Evolutionary conservation across 2,797 vertebrate species (phyloP), one percentile per base, ranked within the genome.

Genomic region (Mormyrops boulengeri): DNA sequence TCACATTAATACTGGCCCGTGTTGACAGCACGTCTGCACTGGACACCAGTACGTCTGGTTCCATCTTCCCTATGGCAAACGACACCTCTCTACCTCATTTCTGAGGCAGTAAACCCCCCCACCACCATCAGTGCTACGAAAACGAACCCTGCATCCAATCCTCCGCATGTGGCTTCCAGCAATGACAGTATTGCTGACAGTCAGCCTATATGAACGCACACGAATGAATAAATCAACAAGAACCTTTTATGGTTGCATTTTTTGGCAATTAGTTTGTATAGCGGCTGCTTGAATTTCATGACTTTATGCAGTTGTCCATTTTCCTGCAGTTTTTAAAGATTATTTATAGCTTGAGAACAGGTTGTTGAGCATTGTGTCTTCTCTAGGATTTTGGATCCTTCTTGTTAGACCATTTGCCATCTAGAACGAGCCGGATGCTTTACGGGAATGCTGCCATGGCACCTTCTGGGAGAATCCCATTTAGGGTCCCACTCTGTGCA

Each of bases 11-110:
- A 47, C 82, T 22, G 52, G 41, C 55, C 57, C 11, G 11, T 85
- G 82, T 62, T 89, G 88, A 85, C 88, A 86, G 82, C 4, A 53
- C 14, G 41, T 66, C 82, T 62, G 55, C 82, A 86, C 82, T 38
- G 57, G 88, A 89, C 80, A 89, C 88, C 12, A 22, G n/a, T 38
- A 84, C 41, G 55, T n/a, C 80, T 49, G 44, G 22, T 14, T 41
- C 88, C 60, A 57, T 47, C 52, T 47, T n/a, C 77, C 73, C 5
- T 52, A 30, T 60, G 50, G 53, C 50, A 14, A 38, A 41, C n/a
- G n/a, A 38, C 34, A 14, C 77, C 77, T 89, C 53, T 89, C 77
- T 60, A 80, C 30, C 9, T 11, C 41, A 14, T 8, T 53, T 41
- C 55, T 53, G 53, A 49, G 38, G 88, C 17, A 69, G 26, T 69